Percentiles rank a stretch among this genome's conserved stretches.
Conservation (phyloP, 2,888 invertebrate species). For the Hemistola chrysoprasaria region DNA sequence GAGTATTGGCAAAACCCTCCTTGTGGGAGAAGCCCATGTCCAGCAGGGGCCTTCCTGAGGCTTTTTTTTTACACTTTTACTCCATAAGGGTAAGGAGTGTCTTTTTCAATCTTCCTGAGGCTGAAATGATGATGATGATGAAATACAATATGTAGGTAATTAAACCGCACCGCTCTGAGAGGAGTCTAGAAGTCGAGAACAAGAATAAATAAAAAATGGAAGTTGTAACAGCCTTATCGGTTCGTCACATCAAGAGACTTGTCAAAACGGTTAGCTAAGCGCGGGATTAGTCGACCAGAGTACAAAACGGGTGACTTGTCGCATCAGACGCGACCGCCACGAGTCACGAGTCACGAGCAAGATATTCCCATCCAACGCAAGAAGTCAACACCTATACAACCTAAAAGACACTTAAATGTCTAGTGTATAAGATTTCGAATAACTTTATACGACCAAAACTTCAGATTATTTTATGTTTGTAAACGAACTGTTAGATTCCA, state of each 20-base stretch:
- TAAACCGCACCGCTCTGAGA: no score
- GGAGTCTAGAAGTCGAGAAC: not conserved
- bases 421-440: conserved; percentile 34
- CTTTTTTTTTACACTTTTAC: no score
- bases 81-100: no score
- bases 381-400: conserved; percentile 3
- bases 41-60: no score
- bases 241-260: conserved; percentile 68
- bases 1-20: no score
- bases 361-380: conserved; percentile 16
- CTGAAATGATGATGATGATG: no score
- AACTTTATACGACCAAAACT: conserved; percentile 23
- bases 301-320: conserved; percentile 71
- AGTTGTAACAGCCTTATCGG: conserved; percentile 33
- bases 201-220: conserved; percentile 34
- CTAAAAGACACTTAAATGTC: conserved; percentile 23
- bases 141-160: no score
- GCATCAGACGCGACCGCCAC: conserved; percentile 39
- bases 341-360: conserved; percentile 41
- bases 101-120: no score
- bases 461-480: conserved; percentile 41
- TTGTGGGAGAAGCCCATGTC: no score
- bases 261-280: conserved; percentile 81
- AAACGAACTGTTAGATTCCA: conserved; percentile 69
- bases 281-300: conserved; percentile 68